A percentile compares a stretch with the other conserved stretches of the same genome.
Conservation (phyloP, 1,140 invertebrate genomes). For the Acromyrmex echinatior region DNA sequence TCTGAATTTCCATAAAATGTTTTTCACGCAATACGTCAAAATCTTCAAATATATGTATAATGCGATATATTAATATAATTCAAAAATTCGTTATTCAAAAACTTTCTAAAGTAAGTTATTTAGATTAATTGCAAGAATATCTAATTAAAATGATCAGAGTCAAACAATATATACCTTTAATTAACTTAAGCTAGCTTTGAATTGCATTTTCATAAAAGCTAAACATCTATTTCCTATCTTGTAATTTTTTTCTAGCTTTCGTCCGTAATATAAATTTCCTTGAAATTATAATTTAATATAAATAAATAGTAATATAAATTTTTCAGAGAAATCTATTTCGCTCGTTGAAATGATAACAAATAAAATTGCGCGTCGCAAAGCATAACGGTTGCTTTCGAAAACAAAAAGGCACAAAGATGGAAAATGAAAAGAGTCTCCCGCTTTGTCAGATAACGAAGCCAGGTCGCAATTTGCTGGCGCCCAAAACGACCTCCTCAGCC, state of each 20-base stretch:
- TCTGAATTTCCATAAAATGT: constrained; percentile 4
- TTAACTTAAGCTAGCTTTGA: background rate
- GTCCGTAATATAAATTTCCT: constrained; percentile 11
- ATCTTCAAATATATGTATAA: background rate
- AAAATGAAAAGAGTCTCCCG: constrained; percentile 15
- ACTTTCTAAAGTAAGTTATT: background rate
- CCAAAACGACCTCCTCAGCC: constrained; percentile 24
- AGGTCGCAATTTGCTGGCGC: constrained; percentile 29
- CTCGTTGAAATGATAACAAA: constrained; percentile 2
- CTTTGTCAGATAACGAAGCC: constrained; percentile 22
- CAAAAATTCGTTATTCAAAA: background rate
- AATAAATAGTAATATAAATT: constrained; percentile 8
- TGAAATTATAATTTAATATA: constrained; percentile 11
- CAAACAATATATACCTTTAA: background rate
- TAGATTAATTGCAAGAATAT: background rate
- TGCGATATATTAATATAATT: background rate
- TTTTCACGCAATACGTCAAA: background rate
- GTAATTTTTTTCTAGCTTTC: background rate
- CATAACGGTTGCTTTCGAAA: constrained; percentile 21
- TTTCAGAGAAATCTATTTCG: background rate
- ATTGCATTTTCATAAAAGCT: constrained; percentile 3
- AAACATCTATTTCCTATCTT: background rate
- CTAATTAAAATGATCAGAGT: background rate
- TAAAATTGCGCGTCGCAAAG: constrained; percentile 7
- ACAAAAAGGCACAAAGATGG: constrained; percentile 1